Percentiles rank a stretch among this genome's conserved stretches.
Conservation (phyloP, 2,888 invertebrate genomes). For the Tenthredo amoena region DNA sequence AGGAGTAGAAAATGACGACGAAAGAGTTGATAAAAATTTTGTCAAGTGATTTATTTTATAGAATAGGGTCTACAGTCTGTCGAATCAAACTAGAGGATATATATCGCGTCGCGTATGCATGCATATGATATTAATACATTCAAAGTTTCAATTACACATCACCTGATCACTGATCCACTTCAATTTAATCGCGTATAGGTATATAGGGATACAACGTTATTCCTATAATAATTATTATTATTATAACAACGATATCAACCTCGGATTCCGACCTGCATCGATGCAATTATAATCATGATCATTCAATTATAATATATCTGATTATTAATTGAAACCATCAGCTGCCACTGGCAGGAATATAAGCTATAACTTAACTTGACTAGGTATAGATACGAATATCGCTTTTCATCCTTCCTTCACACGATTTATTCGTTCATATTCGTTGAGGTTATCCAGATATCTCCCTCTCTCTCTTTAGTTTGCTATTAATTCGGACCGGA, state of each 20-base stretch:
- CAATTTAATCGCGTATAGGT: not conserved
- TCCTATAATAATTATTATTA: not conserved
- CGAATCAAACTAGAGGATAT: not conserved
- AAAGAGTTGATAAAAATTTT: not conserved
- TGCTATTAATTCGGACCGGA: constrained; percentile 11
- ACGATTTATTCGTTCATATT: not conserved
- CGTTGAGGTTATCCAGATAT: not conserved
- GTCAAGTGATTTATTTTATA: not conserved
- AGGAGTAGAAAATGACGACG: not conserved
- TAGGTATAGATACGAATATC: not conserved
- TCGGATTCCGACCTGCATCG: not conserved
- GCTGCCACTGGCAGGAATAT: not conserved
- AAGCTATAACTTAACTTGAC: not conserved
- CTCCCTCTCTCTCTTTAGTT: not conserved
- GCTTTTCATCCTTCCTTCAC: not conserved
- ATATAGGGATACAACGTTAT: not conserved
- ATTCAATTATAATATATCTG: not conserved
- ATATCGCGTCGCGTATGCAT: not conserved
- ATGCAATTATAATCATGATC: not conserved
- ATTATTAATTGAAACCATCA: not conserved
- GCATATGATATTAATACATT: not conserved
- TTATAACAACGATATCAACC: not conserved
- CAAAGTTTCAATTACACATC: constrained; percentile 1
- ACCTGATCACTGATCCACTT: not conserved
- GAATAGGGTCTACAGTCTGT: not conserved